phyloP scores from a whole-genome alignment of 2,888 invertebrate genomes.

The Philaethria dido region DNA sequence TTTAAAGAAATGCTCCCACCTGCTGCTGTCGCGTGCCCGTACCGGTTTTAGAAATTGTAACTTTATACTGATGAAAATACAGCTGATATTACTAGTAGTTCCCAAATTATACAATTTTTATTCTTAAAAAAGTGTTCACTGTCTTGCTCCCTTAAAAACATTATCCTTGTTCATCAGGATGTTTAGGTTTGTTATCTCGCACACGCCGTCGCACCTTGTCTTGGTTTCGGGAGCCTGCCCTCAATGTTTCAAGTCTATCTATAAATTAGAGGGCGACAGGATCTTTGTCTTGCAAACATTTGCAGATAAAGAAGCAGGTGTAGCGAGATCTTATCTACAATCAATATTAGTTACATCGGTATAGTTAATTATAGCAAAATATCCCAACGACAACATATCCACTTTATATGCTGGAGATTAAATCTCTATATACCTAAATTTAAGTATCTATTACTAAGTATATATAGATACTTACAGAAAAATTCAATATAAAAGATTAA shows the following conservation, averaged over 20 bases:
- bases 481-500: background rate
- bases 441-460: conserved; percentile 9
- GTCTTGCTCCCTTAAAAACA: conserved; percentile 66
- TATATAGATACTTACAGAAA: too few relatives aligned
- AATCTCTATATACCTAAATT: conserved; percentile 45
- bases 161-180: conserved; percentile 73
- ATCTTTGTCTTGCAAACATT: conserved; percentile 68
- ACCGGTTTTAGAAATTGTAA: conserved; percentile 38
- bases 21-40: conserved; percentile 79
- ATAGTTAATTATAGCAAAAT: conserved; percentile 66
- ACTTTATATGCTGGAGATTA: conserved; percentile 52
- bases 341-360: conserved; percentile 55
- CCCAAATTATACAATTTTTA: conserved; percentile 60
- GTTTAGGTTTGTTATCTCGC: conserved; percentile 80
- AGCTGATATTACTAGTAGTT: conserved; percentile 41
- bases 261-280: conserved; percentile 72
- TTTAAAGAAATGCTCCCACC: conserved; percentile 76
- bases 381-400: conserved; percentile 53
- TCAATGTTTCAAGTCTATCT: conserved; percentile 60
- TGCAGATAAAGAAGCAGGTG: conserved; percentile 77
- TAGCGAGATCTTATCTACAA: conserved; percentile 64
- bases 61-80: conserved; percentile 46
- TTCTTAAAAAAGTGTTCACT: conserved; percentile 64
- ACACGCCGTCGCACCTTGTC: conserved; percentile 78
- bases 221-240: conserved; percentile 58